phyloP scores from a whole-genome alignment of 2,888 invertebrate species.

The Limenitis camilla region DNA sequence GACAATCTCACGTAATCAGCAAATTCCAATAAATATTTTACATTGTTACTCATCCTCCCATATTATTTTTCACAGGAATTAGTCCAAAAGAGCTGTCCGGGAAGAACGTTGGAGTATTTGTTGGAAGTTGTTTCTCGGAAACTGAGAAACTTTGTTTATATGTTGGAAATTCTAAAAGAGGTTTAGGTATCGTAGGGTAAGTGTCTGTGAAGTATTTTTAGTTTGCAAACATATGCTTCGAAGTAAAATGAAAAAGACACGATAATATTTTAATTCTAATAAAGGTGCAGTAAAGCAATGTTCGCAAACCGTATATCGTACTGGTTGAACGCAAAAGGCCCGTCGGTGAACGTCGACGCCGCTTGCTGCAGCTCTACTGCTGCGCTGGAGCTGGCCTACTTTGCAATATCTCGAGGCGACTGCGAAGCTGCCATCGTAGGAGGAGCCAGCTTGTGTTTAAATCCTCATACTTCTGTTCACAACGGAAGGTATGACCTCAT shows the following conservation, averaged over 20 bases:
- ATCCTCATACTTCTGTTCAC: constrained; percentile 61
- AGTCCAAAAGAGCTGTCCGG: neutral
- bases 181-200: neutral
- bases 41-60: too few species aligned
- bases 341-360: constrained; percentile 46
- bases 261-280: neutral
- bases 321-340: constrained; percentile 56
- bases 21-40: too few species aligned
- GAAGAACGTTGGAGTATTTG: constrained; percentile 1
- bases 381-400: constrained; percentile 45
- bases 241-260: neutral
- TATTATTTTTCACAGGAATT: neutral
- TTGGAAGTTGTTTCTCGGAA: neutral
- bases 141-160: neutral
- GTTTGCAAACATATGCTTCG: neutral
- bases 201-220: neutral
- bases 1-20: too few species aligned
- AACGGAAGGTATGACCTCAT: constrained; percentile 37
- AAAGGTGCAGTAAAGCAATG: constrained; percentile 50
- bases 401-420: constrained; percentile 43
- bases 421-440: constrained; percentile 76
- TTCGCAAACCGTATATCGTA: constrained; percentile 60
- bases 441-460: constrained; percentile 73
- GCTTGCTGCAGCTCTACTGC: constrained; percentile 46
- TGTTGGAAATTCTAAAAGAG: neutral